Conservation (phyloP, 2,888 invertebrate species). For the Asteroscopus sphinx region DNA sequence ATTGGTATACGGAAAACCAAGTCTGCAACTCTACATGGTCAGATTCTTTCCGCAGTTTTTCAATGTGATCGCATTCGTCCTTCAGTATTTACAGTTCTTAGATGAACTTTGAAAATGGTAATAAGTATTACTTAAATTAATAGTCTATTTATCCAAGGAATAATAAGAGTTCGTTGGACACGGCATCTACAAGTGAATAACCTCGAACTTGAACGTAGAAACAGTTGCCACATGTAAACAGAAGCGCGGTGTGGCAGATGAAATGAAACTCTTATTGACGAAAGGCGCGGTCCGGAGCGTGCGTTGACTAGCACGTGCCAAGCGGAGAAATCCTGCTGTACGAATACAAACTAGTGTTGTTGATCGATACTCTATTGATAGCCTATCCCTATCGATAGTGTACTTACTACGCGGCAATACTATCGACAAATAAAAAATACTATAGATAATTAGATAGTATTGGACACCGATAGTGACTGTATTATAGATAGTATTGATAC, state of each 20-base stretch:
- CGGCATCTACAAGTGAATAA: constrained; percentile 69
- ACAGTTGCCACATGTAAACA: constrained; percentile 80
- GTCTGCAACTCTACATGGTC: constrained; percentile 35
- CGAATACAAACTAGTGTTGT: too few relatives aligned
- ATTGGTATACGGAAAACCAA: constrained; percentile 62
- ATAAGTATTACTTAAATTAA: constrained; percentile 7
- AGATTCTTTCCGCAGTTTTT: constrained; percentile 57
- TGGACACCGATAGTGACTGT: too few relatives aligned
- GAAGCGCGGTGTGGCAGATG: constrained; percentile 73
- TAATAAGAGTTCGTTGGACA: constrained; percentile 40
- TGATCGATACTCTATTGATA: too few relatives aligned
- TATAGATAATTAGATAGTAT: too few relatives aligned
- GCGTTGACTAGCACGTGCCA: constrained; percentile 72
- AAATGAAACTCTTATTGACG: constrained; percentile 80
- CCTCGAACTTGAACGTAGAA: constrained; percentile 85
- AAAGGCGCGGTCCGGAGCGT: constrained; percentile 77
- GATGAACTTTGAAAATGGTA: constrained; percentile 16
- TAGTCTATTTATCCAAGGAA: constrained; percentile 30
- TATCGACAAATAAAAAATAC: too few relatives aligned
- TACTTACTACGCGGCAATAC: too few relatives aligned
- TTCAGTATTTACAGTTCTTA: constrained; percentile 46
- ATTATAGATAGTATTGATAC: too few relatives aligned
- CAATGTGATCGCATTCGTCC: constrained; percentile 50
- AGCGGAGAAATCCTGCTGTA: constrained; percentile 73
- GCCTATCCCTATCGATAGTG: too few relatives aligned